Base-by-base conservation (phyloP, 2,797 vertebrate genomes). In the Typhlichthys subterraneus region DNA sequence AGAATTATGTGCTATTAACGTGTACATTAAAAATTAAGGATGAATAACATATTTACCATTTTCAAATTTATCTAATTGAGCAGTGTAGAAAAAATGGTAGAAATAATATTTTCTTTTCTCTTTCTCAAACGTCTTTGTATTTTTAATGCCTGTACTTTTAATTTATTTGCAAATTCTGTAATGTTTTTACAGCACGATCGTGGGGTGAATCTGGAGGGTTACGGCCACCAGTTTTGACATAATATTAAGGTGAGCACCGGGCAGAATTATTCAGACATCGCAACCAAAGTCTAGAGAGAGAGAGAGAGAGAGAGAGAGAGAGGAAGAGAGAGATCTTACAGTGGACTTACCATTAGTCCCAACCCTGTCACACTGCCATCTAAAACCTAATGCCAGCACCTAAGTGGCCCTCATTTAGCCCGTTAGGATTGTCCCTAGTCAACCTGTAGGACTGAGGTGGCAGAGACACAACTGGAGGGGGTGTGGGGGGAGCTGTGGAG, bases 321-420 rank as follows among this genome's bases (percentile, higher is more conserved):
- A 65, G 52, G 71, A 57, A 63, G 51, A 62, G 53, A 19, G 13
- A 33, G 55, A 73, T 61, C 60, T 87, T 86, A 62, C 8, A 10
- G 7, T 52, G 75, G 83, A 72, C 67, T 89, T 79, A 83, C 73
- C 63, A 48, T 67, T 72, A 87, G 70, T 72, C 83, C 53, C 68
- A 63, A 57, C 58, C 68, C 67, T 85, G 87, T 80, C 72, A 69
- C 80, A 79, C 67, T 64, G 76, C 80, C 61, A 72, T 75, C 79
- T 33, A 51, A 65, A 46, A 70, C 71, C 77, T 79, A 70, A 84
- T 72, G 74, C 78, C 33, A 50, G 65, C 73, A 62, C 73, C 85
- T 88, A 80, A 88, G 85, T 86, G 86, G 77, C 69, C 84, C 79
- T 90, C 85, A 81, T 89, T 85, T 86, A 74, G 80, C 75, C 74